These are phyloP conservation scores for Archilochus colubris DNA, from an alignment of 2,113 vertebrate species.

Conservation along the genomic window DNA sequence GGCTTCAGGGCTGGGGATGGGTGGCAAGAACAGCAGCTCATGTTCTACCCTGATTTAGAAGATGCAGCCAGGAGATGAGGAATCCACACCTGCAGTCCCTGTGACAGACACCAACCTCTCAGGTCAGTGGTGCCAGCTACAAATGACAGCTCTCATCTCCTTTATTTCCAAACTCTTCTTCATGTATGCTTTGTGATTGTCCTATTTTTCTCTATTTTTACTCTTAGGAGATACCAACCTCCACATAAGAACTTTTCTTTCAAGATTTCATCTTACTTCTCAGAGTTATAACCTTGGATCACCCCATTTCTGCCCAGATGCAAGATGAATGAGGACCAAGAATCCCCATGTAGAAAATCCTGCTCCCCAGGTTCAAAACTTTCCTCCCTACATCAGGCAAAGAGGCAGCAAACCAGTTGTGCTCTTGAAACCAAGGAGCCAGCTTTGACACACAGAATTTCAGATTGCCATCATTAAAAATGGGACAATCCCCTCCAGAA, in stretches of 20 bases:
- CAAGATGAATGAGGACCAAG: neutral
- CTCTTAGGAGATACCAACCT: neutral
- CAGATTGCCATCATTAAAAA: neutral
- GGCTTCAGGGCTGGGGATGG: neutral
- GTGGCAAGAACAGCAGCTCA: neutral
- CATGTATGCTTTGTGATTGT: neutral
- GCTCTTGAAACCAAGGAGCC: neutral
- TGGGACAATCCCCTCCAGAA: neutral
- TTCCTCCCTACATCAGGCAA: neutral
- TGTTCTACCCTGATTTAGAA: neutral
- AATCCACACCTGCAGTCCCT: neutral
- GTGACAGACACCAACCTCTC: neutral
- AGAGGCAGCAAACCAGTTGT: neutral
- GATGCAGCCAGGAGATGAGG: neutral
- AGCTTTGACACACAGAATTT: neutral
- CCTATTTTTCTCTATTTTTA: neutral
- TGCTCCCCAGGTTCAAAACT: neutral
- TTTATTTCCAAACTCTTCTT: neutral
- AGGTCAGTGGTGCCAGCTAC: accelerated
- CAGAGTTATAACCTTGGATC: neutral
- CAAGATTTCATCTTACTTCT: neutral
- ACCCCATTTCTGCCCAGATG: neutral
- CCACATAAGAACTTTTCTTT: neutral
- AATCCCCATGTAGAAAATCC: neutral
- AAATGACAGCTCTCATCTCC: neutral